phyloP scores from a whole-genome alignment of 2,113 vertebrate species.

The Pica pica region DNA sequence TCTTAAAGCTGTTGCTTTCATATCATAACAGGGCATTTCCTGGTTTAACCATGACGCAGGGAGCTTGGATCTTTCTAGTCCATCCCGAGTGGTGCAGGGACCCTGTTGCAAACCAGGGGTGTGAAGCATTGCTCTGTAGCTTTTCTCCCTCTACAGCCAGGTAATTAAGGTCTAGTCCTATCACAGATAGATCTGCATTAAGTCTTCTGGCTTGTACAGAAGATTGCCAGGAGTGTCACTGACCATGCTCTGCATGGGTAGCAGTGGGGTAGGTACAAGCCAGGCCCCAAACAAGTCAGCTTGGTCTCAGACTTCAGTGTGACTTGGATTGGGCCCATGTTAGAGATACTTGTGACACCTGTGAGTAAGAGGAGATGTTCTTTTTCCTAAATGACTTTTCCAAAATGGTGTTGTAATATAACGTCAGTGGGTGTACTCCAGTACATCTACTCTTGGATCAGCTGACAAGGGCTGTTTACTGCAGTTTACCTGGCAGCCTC shows the following conservation, averaged over 20 bases:
- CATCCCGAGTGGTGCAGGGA: background rate
- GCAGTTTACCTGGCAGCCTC: background rate
- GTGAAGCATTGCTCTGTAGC: background rate
- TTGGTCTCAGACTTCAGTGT: background rate
- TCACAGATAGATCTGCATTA: background rate
- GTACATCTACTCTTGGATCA: background rate
- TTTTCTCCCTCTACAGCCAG: background rate
- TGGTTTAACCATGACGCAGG: background rate
- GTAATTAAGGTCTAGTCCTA: background rate
- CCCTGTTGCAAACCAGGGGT: background rate
- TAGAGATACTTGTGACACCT: background rate
- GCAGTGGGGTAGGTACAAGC: background rate
- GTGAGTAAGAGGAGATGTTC: slow-evolving; percentile 33
- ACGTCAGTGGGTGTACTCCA: background rate
- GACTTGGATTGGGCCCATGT: background rate
- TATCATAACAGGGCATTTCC: background rate
- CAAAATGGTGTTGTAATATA: background rate
- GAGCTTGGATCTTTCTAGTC: background rate
- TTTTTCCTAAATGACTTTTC: background rate
- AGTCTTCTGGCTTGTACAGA: background rate
- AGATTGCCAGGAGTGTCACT: background rate
- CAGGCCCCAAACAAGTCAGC: background rate
- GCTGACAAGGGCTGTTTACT: background rate
- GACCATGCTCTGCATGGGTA: accelerated
- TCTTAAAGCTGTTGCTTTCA: background rate